phyloP scores from a whole-genome alignment of 2,888 invertebrate species.

The Erebia palarica region DNA sequence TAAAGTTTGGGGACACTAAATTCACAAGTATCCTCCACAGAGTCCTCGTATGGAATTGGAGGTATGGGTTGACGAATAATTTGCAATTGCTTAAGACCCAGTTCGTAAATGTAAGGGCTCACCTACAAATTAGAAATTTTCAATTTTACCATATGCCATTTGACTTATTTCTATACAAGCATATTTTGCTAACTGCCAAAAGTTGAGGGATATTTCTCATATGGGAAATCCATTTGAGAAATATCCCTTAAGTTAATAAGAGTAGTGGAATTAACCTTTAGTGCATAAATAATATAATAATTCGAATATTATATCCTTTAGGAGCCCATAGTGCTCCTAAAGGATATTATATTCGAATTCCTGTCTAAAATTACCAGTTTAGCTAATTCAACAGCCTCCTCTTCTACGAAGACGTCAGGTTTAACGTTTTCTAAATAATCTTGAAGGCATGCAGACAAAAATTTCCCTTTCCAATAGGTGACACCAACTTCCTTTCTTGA shows the following conservation, averaged over 20 bases:
- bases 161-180: too few relatives aligned
- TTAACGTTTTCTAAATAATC: slow-evolving; percentile 71
- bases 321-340: not conserved
- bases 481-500: slow-evolving; percentile 63
- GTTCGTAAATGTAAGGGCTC: slow-evolving; percentile 76
- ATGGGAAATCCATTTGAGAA: too few relatives aligned
- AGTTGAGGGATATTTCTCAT: too few relatives aligned
- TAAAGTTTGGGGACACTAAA: slow-evolving; percentile 67
- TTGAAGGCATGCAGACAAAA: slow-evolving; percentile 69
- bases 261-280: not conserved
- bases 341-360: not conserved
- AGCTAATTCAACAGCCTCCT: slow-evolving; percentile 66
- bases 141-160: not conserved
- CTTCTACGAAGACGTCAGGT: slow-evolving; percentile 71
- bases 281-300: too few relatives aligned
- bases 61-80: slow-evolving; percentile 77
- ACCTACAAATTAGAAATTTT: slow-evolving; percentile 53
- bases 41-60: slow-evolving; percentile 52
- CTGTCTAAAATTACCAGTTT: slow-evolving; percentile 53
- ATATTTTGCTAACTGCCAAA: too few relatives aligned
- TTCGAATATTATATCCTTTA: too few relatives aligned
- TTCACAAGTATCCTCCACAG: slow-evolving; percentile 64
- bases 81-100: slow-evolving; percentile 79
- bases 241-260: too few relatives aligned
- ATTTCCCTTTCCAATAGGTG: slow-evolving; percentile 84